Base-by-base conservation (phyloP, 2,113 vertebrate genomes). In the Gallinago paraguaiae region DNA sequence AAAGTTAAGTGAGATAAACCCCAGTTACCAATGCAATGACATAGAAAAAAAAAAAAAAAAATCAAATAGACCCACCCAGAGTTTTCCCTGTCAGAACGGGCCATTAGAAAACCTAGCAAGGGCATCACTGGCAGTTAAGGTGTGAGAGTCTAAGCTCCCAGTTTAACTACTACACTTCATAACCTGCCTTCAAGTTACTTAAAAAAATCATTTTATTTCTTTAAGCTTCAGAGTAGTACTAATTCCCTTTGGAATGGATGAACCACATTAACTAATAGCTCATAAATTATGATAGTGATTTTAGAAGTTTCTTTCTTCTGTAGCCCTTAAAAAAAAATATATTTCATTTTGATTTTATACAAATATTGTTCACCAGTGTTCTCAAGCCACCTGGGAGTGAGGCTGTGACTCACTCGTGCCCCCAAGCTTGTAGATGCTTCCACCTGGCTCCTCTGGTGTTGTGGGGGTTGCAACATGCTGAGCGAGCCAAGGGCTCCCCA, bases 381-480 rank as follows among this genome's bases (percentile, higher is more conserved):
- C 46, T 59, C 46, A 41, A 86, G 41, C 51, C 80, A 81, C 31
- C 22, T 46, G 61, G 45, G 33, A 78, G 22, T 6, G 13, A 24
- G 68, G 57, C 70, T 72, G 48, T 53, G 65, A 56, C 51, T 93
- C 84, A 37, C 4, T 7, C 11, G 0, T 7, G 41, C 25, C 33
- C 25, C 17, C 4, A 4, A 51, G 56, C 65, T 31, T 37, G 37
- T 7, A 57, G 69, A 53, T 77, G 63, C 65, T 71, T 86, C 74
- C 56, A 77, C 61, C 88, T 33, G 30, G 37, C 48, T 85, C n/a
- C 33, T 54, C 63, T n/a, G 11, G 13, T 43, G 59, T 8, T 57
- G 31, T 5, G 9, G 76, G 33, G 35, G 11, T 13, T 53, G 17
- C 23, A 48, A n/a, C 0, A n/a, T 0, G 1, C 41, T 27, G 33